Evolutionary conservation across 2,797 vertebrate species (phyloP).

Genomic region (Rallus crepitans): DNA sequence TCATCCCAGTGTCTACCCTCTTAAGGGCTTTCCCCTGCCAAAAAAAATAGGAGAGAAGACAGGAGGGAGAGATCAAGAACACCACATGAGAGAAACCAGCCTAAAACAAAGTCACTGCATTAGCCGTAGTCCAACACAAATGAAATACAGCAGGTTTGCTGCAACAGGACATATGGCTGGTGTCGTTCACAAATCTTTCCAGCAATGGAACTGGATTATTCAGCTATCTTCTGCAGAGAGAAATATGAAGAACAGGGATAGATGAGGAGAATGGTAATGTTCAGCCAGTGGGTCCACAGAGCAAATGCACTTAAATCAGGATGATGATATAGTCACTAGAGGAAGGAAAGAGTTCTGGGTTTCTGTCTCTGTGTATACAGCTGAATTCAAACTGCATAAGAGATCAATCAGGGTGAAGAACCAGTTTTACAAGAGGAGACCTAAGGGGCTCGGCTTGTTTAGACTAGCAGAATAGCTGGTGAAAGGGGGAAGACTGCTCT

Average conservation of each 20-base stretch:
- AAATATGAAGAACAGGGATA: not conserved
- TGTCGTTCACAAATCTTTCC: constrained; percentile 9
- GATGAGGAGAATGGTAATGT: not conserved
- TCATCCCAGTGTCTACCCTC: constrained; percentile 8
- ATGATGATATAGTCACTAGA: not conserved
- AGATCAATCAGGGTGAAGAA: not conserved
- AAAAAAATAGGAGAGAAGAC: constrained; percentile 17
- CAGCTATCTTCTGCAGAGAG: not conserved
- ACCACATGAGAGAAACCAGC: constrained; percentile 50
- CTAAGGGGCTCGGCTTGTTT: constrained; percentile 12
- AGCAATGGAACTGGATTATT: not conserved
- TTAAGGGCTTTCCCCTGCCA: constrained; percentile 18
- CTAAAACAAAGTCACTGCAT: not conserved
- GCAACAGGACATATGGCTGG: not conserved
- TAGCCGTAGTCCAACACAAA: constrained; percentile 16
- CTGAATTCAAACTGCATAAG: not conserved
- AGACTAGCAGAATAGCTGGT: constrained; percentile 32
- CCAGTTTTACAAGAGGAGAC: not conserved
- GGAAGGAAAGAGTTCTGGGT: not conserved
- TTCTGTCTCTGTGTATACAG: not conserved
- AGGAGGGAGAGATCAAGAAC: constrained; percentile 45
- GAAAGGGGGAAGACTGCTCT: not conserved
- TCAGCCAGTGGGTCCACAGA: not conserved
- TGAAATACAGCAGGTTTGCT: not conserved
- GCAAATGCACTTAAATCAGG: not conserved